Evolutionary conservation across 2,797 vertebrate genomes (phyloP).

Genomic region (Anisognathus igniventris): DNA sequence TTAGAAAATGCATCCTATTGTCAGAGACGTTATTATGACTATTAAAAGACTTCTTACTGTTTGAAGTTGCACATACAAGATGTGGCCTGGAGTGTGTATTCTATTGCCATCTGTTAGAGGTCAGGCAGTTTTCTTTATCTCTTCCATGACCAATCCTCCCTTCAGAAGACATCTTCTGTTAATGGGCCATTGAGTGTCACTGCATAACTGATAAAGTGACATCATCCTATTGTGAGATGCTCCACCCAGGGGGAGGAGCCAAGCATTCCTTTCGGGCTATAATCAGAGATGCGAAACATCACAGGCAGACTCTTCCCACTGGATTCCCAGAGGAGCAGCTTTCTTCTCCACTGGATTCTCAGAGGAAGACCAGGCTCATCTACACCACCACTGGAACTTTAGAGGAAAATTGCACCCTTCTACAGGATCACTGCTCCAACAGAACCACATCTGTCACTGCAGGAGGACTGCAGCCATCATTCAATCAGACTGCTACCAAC

Average conservation of each 20-base stretch:
- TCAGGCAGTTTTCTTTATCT: background rate
- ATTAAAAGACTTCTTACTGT: background rate
- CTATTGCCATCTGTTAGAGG: background rate
- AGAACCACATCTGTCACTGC: background rate
- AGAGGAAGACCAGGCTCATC: background rate
- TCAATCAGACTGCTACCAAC: background rate
- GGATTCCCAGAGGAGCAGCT: background rate
- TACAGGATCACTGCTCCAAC: background rate
- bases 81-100: background rate
- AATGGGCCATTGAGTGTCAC: background rate
- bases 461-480: background rate
- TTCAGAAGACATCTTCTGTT: background rate
- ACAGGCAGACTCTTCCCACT: background rate
- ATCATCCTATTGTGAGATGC: background rate
- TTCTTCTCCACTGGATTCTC: background rate
- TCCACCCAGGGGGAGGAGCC: background rate
- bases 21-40: background rate
- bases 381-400: too few species aligned
- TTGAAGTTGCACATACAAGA: background rate
- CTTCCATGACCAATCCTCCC: background rate
- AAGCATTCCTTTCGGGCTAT: background rate
- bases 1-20: background rate
- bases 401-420: background rate
- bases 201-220: background rate
- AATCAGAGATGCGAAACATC: background rate